Evolutionary conservation across 2,113 vertebrate species (phyloP).

Genomic region (Recurvirostra avosetta): DNA sequence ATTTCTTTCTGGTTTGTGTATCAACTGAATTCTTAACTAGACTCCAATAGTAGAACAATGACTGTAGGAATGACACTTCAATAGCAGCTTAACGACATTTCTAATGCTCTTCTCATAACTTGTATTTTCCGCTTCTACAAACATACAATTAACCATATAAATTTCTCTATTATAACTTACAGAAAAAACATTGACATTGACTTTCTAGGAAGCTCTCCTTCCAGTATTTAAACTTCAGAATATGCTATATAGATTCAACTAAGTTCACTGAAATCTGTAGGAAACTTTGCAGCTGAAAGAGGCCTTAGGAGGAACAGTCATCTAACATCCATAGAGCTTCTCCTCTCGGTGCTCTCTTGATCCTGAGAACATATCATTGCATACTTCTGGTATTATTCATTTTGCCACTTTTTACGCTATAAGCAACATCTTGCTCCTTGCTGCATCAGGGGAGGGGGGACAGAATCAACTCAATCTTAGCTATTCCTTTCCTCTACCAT

Average conservation of each 20-base stretch:
- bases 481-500: neutral
- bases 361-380: neutral
- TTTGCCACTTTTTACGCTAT: neutral
- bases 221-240: neutral
- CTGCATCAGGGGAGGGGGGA: neutral
- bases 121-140: neutral
- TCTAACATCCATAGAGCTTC: neutral
- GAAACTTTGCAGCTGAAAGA: neutral
- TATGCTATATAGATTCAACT: neutral
- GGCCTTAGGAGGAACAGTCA: neutral
- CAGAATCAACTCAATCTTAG: neutral
- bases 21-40: neutral
- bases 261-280: neutral
- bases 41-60: neutral
- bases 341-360: neutral
- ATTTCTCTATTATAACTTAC: neutral
- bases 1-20: neutral
- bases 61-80: neutral
- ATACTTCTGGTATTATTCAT: neutral
- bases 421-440: neutral
- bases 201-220: neutral
- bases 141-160: neutral
- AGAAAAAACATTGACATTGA: neutral
- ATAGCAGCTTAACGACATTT: neutral
- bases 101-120: neutral